Base-by-base conservation (phyloP, 2,797 vertebrate species). In the Triplophysa bombifrons region DNA sequence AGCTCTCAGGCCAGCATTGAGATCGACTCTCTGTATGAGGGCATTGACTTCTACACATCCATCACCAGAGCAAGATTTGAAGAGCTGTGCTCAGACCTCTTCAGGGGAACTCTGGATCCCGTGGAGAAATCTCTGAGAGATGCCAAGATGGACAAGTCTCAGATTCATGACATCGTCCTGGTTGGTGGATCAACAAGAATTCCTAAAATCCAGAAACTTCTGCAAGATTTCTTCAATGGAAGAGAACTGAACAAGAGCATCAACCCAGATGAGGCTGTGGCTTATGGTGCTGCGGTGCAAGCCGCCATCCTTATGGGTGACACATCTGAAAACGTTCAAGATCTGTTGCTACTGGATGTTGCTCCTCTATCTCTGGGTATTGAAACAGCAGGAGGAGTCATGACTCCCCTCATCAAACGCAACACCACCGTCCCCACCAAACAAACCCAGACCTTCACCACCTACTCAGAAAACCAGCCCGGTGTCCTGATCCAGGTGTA, bases 341-440 rank as follows among this genome's bases (percentile, higher is more conserved):
- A 98, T 77, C 83, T 98, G 86, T 88, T 98, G 69, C 91, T 95
- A 13, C 85, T 99, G 75, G 97, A 98, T 1, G 96, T 98, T 76
- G 97, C 96, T 11, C 97, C 97, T 11, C 91, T 98, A 75, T 98
- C 97, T 6, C 94, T 99, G 51, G 97, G 97, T 17, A 98, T 98
- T 17, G 97, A 99, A 90, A 98, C 97, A 0, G 97, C 95, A 80
- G 95, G 96, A 38, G 96, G 97, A 64, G 96, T 98, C 81, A 99
- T 98, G 97, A 99, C 96, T 0, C 95, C 95, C 5, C 88, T 98
- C 56, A 98, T 99, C 78, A 98, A 98, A 41, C 94, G 96, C 0
- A 98, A 98, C 83, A 98, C 97, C 58, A 98, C 97, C 74, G 98
- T 98, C 85, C 96, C 97, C 76, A 98, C 97, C 55, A 98, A 96